Base-by-base conservation (phyloP, 2,113 vertebrate species). In the Ptychochromis oligacanthus region DNA sequence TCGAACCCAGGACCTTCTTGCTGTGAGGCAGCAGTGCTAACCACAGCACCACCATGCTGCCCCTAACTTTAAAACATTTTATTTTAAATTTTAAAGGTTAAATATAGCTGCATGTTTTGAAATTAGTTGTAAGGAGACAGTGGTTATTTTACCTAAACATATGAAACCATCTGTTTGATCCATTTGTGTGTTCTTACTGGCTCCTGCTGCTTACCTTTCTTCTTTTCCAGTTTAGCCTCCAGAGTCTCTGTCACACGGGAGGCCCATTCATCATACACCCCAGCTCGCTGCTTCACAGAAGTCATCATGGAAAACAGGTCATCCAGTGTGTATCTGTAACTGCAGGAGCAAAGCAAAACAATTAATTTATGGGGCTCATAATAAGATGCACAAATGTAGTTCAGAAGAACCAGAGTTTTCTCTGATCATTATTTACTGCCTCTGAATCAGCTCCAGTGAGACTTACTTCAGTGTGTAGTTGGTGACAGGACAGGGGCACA, bases 271-370 rank as follows among this genome's bases (percentile, higher is more conserved):
- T 99, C 97, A 75, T 99, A 99, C 0, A 95, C 96, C 46, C 98
- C 96, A 0, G 98, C 97, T 4, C 97, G 96, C 86, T 96, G 95
- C 86, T 96, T 97, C 55, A 99, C 91, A 0, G 97, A 97, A 0
- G 93, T 94, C 97, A 99, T 96, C 97, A 99, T 99, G 0, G 98
- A 98, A 70, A 96, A 96, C 80, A 99, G 96, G 17, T 99, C 97
- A 67, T 99, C 98, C 94, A 99, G 94, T 15, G 96, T 96, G 70
- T 97, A 98, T 67, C 97, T 96, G 82, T 96, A 99, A 89, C 98
- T 99, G 89, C 36, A 82, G 40, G 10, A 77, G 40, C 7, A 75
- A 77, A 79, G 26, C n/a, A 4, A 2, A 49, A 38, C 20, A 4
- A 2, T 40, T 2, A 22, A 58, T 70, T 46, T 9, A 36, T 31